Conservation (phyloP, 1,140 invertebrate genomes). For the Trialeurodes vaporariorum region DNA sequence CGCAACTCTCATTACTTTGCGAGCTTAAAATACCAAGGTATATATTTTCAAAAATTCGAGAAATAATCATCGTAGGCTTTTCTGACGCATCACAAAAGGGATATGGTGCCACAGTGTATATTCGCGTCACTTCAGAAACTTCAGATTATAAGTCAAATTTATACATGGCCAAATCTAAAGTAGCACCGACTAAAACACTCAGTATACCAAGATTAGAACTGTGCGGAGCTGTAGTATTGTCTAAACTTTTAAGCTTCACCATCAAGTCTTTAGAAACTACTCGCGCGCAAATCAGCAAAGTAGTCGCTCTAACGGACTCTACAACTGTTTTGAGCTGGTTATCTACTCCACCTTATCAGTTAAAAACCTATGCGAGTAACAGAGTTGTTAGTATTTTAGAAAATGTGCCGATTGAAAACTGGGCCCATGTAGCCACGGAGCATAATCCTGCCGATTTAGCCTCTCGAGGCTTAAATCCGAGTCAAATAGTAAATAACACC, state of each 20-base stretch:
- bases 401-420: not conserved
- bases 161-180: conserved; percentile 26
- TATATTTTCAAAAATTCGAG: conserved; percentile 6
- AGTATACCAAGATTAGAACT: conserved; percentile 33
- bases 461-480: not conserved
- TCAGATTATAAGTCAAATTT: conserved; percentile 7
- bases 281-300: not conserved
- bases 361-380: conserved; percentile 26
- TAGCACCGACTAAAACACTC: conserved; percentile 26
- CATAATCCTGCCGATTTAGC: not conserved
- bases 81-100: conserved; percentile 7
- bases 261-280: not conserved
- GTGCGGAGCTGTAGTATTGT: conserved; percentile 27
- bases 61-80: not conserved
- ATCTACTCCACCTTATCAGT: conserved; percentile 9
- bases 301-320: conserved; percentile 17
- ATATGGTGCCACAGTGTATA: conserved; percentile 7
- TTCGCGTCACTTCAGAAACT: conserved; percentile 4
- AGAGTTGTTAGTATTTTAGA: conserved; percentile 4
- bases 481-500: not conserved
- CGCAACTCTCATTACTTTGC: conserved; percentile 15
- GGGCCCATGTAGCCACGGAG: not conserved
- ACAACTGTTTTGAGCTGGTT: conserved; percentile 22
- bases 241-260: conserved; percentile 22
- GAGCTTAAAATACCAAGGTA: conserved; percentile 20